Evolutionary conservation across 2,888 invertebrate genomes (phyloP), one percentile per base, ranked within the genome.

Genomic region (Antitype chi): DNA sequence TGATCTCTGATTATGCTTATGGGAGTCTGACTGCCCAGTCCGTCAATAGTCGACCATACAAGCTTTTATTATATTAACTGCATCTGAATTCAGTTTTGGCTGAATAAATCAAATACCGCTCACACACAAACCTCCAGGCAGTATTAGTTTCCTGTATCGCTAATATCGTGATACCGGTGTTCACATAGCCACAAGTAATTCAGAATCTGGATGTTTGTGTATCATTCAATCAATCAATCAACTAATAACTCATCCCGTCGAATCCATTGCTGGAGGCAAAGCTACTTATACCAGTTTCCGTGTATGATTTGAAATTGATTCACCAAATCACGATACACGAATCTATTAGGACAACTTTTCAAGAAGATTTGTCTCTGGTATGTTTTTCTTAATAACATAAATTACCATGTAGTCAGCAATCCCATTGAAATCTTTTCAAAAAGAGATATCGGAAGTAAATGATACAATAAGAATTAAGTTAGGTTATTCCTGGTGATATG

Each of bases 101-200:
- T 32, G 6, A 17, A 17, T 32, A 32, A n/a, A 23, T n/a, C 9
- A 25, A 72, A 32, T n/a, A 72, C 5, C 43, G 8, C 2, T 9
- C 47, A 6, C 0, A 49, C 20, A 13, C 13, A 23, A 25, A n/a
- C 52, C 28, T 25, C 11, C 15, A 1, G 47, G 53, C 43, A 25
- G 32, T 38, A 28, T 47, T 32, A 38, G 47, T 73, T 80, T 38
- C 57, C 53, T 60, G 59, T 28, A 49, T n/a, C 11, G 0, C n/a
- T 32, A 53, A 25, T 53, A 38, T 25, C 23, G 5, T 25, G 15
- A 15, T 57, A 8, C 57, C 11, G 0, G 28, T 49, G 43, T 32
- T n/a, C 23, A 79, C 17, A 60, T 70, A 79, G 60, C 57, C 6
- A 53, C 47, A 52, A 74, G 52, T 57, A 70, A 62, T 81, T 63